Evolutionary conservation across 64 coral and sea anemone species (phyloP).

Genomic region (Dendrophyllia cribrosa): DNA sequence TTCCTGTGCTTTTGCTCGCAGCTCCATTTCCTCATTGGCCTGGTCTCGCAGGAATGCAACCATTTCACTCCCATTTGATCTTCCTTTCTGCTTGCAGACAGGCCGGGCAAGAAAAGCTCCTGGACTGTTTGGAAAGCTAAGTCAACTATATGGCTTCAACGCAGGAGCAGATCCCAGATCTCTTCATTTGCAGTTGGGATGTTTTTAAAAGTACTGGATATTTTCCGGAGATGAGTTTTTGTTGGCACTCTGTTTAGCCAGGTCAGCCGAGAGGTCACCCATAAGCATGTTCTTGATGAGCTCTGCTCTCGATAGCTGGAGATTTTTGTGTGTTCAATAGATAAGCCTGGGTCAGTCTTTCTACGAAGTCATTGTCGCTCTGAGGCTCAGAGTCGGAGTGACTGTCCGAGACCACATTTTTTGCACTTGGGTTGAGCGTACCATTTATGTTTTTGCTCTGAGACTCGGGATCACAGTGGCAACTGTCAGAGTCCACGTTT

Average conservation of each 20-base stretch:
- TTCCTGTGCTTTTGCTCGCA: too few species aligned
- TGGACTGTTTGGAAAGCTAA: too few species aligned
- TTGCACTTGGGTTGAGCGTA: not conserved
- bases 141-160: too few species aligned
- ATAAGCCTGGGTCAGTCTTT: slow-evolving; percentile 36
- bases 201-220: not conserved
- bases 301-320: slow-evolving; percentile 11
- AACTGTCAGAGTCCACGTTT: not conserved
- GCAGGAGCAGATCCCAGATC: slow-evolving; percentile 41
- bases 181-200: slow-evolving; percentile 7
- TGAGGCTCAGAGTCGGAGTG: not conserved
- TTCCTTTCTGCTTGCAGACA: too few species aligned
- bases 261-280: not conserved
- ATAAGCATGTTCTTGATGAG: slow-evolving; percentile 14
- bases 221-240: slow-evolving; percentile 44
- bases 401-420: not conserved
- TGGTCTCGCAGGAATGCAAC: too few species aligned
- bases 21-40: too few species aligned
- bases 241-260: slow-evolving; percentile 2
- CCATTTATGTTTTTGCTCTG: not conserved
- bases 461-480: not conserved
- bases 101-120: too few species aligned
- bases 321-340: slow-evolving; percentile 10
- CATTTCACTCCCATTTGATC: too few species aligned
- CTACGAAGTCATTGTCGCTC: not conserved